Evolutionary conservation across 2,888 invertebrate species (phyloP).

Genomic region (Junonia oenone): DNA sequence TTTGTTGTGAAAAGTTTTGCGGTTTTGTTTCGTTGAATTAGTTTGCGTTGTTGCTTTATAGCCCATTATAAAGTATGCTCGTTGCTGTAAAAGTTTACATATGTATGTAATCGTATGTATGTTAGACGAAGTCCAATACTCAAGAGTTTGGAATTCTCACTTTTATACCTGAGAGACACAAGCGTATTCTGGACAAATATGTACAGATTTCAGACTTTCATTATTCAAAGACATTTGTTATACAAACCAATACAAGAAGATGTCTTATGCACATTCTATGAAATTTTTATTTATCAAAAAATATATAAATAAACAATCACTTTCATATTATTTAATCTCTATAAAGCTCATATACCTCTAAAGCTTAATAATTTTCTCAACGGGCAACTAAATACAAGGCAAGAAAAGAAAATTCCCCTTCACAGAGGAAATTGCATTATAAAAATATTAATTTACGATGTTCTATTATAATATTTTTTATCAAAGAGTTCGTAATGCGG

Average conservation of each 20-base stretch:
- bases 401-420: not conserved
- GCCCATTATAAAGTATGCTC: not conserved
- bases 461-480: not conserved
- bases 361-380: not conserved
- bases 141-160: no score
- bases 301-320: no score
- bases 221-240: no score
- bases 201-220: no score
- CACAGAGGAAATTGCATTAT: not conserved
- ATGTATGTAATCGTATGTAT: not conserved
- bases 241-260: no score
- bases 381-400: not conserved
- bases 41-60: not conserved
- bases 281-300: no score
- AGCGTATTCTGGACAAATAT: no score
- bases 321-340: no score
- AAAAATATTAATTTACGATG: not conserved
- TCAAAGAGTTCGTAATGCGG: not conserved
- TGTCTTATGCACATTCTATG: no score
- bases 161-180: no score
- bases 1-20: not conserved
- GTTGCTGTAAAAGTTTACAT: not conserved
- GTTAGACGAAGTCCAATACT: no score
- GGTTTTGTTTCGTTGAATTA: not conserved
- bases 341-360: no score